Percentiles rank a stretch among this genome's conserved stretches.
phyloP scores from a whole-genome alignment of 1,140 invertebrate genomes.

The Hyles vespertilio region DNA sequence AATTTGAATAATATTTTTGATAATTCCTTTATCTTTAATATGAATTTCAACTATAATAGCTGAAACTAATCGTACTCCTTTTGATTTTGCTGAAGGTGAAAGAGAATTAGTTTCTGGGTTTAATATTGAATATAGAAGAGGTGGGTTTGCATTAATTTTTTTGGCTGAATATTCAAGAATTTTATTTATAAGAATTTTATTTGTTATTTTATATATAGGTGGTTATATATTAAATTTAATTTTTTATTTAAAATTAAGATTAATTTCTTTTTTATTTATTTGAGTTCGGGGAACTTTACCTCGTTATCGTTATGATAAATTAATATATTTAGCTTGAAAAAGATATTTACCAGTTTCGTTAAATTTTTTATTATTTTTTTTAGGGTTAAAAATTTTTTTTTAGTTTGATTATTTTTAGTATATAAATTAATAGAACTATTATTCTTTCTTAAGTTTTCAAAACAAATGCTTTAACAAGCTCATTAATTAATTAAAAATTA shows the following conservation, averaged over 20 bases:
- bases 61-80: no score
- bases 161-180: no score
- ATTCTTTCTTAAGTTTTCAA: conserved; percentile 81
- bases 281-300: conserved; percentile 76
- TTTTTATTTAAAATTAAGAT: conserved; percentile 73
- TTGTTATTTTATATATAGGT: conserved; percentile 74
- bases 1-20: no score
- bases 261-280: conserved; percentile 77
- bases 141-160: no score
- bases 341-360: conserved; percentile 73
- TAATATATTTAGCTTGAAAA: conserved; percentile 78
- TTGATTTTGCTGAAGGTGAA: no score
- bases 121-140: no score
- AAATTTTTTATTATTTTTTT: conserved; percentile 73
- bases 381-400: conserved; percentile 46
- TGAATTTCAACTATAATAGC: no score
- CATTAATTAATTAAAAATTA: conserved; percentile 65
- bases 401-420: conserved; percentile 58
- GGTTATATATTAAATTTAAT: conserved; percentile 51
- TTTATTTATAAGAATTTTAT: conserved; percentile 31
- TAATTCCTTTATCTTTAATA: no score
- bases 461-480: conserved; percentile 78
- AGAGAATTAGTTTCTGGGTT: no score
- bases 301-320: conserved; percentile 78
- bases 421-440: conserved; percentile 32